Evolutionary conservation across 2,113 vertebrate species (phyloP), one percentile per base, ranked within the genome.

Genomic region (Polypterus bichir): DNA sequence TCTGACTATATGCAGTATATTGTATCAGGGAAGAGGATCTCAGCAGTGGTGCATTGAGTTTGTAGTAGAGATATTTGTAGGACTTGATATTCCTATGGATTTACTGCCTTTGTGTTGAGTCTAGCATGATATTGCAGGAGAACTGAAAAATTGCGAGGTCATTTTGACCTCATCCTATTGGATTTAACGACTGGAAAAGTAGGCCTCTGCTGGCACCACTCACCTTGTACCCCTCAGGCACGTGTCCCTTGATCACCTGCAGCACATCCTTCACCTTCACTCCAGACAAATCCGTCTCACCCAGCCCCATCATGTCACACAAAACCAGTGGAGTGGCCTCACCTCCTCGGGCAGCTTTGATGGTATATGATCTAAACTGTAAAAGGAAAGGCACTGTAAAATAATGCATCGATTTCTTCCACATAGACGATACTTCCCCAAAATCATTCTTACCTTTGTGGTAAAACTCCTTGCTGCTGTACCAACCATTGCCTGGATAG

Each of bases 401-500:
- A 27, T 27, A 27, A 27, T 27, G 27, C 27, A 27, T 27, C 27
- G 27, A 27, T 27, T 27, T 27, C 27, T 27, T 27, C 27, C 27
- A 27, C 27, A 27, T 27, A 27, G 27, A 27, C 27, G 27, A 27
- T 55, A 10, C 54, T 4, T 55, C 54, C 27, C 27, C 4, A 27
- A 27, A 27, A 27, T 27, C 27, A 27, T 44, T 9, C 54, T 44
- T 79, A 86, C 83, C 83, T 80, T 83, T 68, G 80, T 81, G 48
- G 81, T 85, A 68, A 83, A 84, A 75, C 83, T 71, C 58, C 62
- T 56, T 0, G 73, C 47, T 27, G 70, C 72, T 9, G 71, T 67
- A 57, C 84, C 83, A 65, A 84, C 82, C 79, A 84, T 86, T 47
- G 83, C 84, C 4, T 73, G 62, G 69, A 82, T 83, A 3, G 71